Percentiles rank a stretch among this genome's conserved stretches.
Conservation (phyloP, 2,113 vertebrate species). For the Prietella phreatophila region DNA sequence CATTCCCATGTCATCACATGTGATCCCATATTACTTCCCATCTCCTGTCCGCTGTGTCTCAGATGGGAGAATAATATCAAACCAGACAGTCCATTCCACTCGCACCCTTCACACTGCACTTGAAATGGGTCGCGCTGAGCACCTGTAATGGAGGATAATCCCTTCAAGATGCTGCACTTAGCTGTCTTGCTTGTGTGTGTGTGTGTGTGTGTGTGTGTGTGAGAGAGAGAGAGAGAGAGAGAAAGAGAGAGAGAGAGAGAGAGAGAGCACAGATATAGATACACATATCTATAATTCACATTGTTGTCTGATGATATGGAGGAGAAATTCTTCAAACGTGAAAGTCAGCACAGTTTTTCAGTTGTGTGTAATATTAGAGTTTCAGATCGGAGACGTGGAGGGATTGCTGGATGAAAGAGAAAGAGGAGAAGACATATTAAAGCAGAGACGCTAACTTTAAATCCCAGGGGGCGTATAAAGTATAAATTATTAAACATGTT, state of each 20-base stretch:
- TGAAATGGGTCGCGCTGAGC: conserved; percentile 31
- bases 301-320: conserved; percentile 46
- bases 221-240: too few species aligned
- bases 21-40: not conserved
- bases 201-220: conserved; percentile 4
- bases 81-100: conserved; percentile 25
- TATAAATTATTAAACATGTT: conserved; percentile 17
- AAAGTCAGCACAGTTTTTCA: conserved; percentile 46
- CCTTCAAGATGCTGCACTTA: conserved; percentile 41
- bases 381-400: not conserved
- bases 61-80: conserved; percentile 17
- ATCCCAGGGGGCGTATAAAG: not conserved
- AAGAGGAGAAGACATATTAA: conserved; percentile 1
- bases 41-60: not conserved
- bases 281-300: conserved; percentile 46
- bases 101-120: conserved; percentile 28
- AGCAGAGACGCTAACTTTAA: not conserved
- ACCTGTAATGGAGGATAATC: conserved; percentile 47
- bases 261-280: conserved; percentile 24
- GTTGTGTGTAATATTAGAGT: not conserved
- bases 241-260: not conserved
- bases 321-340: conserved; percentile 41
- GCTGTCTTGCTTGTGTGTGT: conserved; percentile 6
- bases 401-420: not conserved
- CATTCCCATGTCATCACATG: not conserved